phyloP scores from a whole-genome alignment of 2,888 invertebrate species.

The Trichopoda pennipes region DNA sequence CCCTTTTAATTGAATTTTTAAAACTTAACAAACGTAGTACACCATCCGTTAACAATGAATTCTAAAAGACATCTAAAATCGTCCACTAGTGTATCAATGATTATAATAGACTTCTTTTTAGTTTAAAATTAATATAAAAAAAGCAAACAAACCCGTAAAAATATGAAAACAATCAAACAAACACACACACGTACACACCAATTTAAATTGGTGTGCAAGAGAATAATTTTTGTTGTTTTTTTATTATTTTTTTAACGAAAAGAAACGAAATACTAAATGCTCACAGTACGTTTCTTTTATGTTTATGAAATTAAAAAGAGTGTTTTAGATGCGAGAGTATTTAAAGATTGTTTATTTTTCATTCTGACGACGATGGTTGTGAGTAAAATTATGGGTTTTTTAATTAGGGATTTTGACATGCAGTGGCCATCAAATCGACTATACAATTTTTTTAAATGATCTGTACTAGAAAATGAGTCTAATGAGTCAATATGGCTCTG shows the following conservation, averaged over 20 bases:
- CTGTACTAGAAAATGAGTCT: too few relatives aligned
- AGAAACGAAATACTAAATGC: slow-evolving; percentile 41
- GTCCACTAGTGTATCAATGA: slow-evolving; percentile 66
- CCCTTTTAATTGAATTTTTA: slow-evolving; percentile 53
- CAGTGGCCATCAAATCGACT: too few relatives aligned
- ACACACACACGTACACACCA: slow-evolving; percentile 13
- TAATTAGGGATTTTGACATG: too few relatives aligned
- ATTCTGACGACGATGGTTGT: slow-evolving; percentile 12
- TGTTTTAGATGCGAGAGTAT: slow-evolving; percentile 36
- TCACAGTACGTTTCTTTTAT: slow-evolving; percentile 33
- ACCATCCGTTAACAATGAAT: slow-evolving; percentile 71
- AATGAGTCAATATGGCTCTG: too few relatives aligned
- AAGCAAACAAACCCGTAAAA: slow-evolving; percentile 44
- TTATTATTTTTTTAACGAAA: slow-evolving; percentile 35
- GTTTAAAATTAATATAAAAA: slow-evolving; percentile 33
- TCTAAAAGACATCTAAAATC: slow-evolving; percentile 72
- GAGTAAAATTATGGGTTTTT: too few relatives aligned
- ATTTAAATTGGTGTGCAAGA: slow-evolving; percentile 19
- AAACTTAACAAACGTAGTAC: slow-evolving; percentile 60
- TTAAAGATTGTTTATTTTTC: slow-evolving; percentile 28
- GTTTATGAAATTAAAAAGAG: slow-evolving; percentile 40
- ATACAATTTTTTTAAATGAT: too few relatives aligned
- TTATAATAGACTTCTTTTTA: slow-evolving; percentile 67
- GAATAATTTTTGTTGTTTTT: slow-evolving; percentile 8
- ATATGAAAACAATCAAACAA: slow-evolving; percentile 46